Evolutionary conservation across 53 echinoderm and acorn worm genomes (phyloP).

Genomic region (Crossaster papposus): DNA sequence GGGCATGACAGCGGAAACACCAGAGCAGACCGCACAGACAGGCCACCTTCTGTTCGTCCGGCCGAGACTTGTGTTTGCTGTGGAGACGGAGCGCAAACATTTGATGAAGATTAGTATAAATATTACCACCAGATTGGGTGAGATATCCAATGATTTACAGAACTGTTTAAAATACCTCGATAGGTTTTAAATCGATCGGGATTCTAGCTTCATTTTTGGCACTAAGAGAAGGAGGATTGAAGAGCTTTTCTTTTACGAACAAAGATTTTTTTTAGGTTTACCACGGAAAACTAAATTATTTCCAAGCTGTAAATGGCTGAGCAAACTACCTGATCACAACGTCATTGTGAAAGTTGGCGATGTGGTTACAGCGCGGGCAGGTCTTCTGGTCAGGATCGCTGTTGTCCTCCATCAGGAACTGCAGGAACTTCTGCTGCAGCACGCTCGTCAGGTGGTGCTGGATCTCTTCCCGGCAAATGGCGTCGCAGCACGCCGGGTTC

Average conservation of each 20-base stretch:
- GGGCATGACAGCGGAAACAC: constrained; percentile 79
- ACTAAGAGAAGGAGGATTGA: too few species aligned
- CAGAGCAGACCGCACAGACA: constrained; percentile 64
- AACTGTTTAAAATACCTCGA: too few species aligned
- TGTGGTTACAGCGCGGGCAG: constrained; percentile 66
- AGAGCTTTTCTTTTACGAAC: too few species aligned
- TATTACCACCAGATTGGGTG: neutral
- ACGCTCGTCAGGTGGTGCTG: constrained; percentile 46
- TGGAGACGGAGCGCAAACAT: too few species aligned
- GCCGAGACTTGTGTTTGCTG: constrained; percentile 32
- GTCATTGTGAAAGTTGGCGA: constrained; percentile 50
- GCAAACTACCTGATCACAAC: constrained; percentile 14
- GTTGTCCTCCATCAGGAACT: constrained; percentile 66
- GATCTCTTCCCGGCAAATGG: constrained; percentile 64
- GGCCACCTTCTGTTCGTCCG: constrained; percentile 36
- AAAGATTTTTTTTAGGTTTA: too few species aligned
- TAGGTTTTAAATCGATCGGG: too few species aligned
- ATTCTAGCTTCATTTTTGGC: too few species aligned
- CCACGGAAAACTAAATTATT: too few species aligned
- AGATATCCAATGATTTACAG: neutral
- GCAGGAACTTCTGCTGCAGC: constrained; percentile 55
- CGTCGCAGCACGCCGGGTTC: constrained; percentile 56
- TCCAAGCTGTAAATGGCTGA: too few species aligned
- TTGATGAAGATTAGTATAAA: too few species aligned
- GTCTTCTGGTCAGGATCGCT: constrained; percentile 65